Evolutionary conservation across 2,888 invertebrate species (phyloP).

Genomic region (Stenodera caucasica): DNA sequence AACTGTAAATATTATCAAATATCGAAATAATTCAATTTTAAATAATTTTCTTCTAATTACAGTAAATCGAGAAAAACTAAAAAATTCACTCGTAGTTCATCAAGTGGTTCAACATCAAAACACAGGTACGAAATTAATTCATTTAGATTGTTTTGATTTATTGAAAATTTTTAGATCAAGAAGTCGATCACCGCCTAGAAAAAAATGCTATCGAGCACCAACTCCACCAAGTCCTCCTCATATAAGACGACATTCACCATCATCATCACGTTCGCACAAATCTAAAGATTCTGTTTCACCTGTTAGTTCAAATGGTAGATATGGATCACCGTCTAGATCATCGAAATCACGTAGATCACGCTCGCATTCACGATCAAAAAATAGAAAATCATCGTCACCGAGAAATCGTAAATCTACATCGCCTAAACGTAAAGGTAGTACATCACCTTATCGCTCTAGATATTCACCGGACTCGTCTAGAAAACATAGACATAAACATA

Average conservation of each 20-base stretch:
- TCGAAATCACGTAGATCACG: constrained; percentile 47
- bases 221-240: constrained; percentile 54
- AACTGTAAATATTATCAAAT: constrained; percentile 49
- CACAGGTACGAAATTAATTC: constrained; percentile 49
- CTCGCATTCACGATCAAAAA: constrained; percentile 47
- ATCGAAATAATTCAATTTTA: background rate
- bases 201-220: constrained; percentile 47
- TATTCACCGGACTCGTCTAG: constrained; percentile 56
- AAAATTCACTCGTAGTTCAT: constrained; percentile 54
- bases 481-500: constrained; percentile 61
- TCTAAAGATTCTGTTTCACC: constrained; percentile 50
- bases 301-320: constrained; percentile 48
- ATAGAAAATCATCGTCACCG: constrained; percentile 28
- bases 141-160: constrained; percentile 2
- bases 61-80: constrained; percentile 56
- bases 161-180: constrained; percentile 49
- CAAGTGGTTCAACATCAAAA: constrained; percentile 52
- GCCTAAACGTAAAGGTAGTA: constrained; percentile 41
- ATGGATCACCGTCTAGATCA: constrained; percentile 45
- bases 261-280: constrained; percentile 48
- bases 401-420: constrained; percentile 49
- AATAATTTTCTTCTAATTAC: constrained; percentile 46
- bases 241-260: constrained; percentile 52
- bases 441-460: constrained; percentile 45
- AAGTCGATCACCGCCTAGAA: constrained; percentile 53